Evolutionary conservation across 1,140 invertebrate genomes (phyloP).

Genomic region (Thalassaphorura encarpata): DNA sequence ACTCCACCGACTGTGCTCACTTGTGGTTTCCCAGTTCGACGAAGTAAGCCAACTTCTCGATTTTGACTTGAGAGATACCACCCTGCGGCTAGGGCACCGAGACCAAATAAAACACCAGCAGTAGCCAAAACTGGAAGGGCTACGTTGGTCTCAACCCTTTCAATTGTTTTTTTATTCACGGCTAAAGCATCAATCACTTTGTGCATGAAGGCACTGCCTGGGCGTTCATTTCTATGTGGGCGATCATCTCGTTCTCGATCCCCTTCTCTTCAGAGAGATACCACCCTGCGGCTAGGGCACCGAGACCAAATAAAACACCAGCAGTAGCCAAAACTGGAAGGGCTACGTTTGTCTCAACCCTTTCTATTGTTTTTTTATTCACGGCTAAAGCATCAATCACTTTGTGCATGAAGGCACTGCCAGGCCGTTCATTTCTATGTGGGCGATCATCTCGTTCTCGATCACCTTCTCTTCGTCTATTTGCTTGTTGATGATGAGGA

Average conservation of each 20-base stretch:
- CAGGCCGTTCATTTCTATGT: conserved; percentile 36
- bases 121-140: conserved; percentile 49
- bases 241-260: conserved; percentile 45
- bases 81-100: conserved; percentile 65
- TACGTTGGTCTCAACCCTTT: conserved; percentile 57
- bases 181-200: conserved; percentile 26
- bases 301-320: conserved; percentile 63
- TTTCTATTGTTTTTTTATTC: conserved; percentile 42
- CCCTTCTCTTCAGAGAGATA: conserved; percentile 44
- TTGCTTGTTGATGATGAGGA: too few relatives aligned
- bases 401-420: conserved; percentile 29
- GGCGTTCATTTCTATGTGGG: conserved; percentile 40
- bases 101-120: conserved; percentile 62
- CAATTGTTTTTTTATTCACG: conserved; percentile 36
- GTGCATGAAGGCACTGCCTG: conserved; percentile 23
- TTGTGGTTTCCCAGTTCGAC: conserved; percentile 36
- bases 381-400: conserved; percentile 29
- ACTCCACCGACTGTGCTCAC: conserved; percentile 34
- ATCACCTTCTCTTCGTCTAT: neutral
- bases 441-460: conserved; percentile 27
- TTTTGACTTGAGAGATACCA: conserved; percentile 48
- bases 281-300: conserved; percentile 62
- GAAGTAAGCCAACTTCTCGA: conserved; percentile 33
- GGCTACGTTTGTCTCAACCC: conserved; percentile 53
- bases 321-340: conserved; percentile 52